These are phyloP conservation scores for Trichogramma evanescens DNA, from an alignment of 2,888 invertebrate species.

Conservation along the genomic window DNA sequence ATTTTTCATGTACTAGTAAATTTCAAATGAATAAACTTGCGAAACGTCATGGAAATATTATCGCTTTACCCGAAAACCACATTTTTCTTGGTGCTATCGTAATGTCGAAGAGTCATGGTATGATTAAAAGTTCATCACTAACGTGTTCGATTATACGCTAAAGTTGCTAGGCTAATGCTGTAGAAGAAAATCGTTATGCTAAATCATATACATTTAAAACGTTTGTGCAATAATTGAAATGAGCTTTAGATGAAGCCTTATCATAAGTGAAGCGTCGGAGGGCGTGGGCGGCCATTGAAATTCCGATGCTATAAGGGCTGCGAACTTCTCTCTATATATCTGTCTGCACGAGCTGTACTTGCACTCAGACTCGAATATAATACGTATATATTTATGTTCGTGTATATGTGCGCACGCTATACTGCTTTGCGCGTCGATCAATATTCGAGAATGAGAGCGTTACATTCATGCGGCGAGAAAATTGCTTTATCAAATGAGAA, in stretches of 20 bases:
- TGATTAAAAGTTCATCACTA: too few relatives aligned
- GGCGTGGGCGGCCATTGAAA: neutral
- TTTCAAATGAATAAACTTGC: too few relatives aligned
- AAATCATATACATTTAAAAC: too few relatives aligned
- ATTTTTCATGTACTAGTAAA: too few relatives aligned
- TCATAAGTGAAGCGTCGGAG: too few relatives aligned
- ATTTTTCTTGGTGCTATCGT: too few relatives aligned
- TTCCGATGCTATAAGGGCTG: neutral
- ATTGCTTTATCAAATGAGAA: slow-evolving; percentile 8
- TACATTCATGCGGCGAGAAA: slow-evolving; percentile 14
- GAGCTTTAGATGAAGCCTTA: neutral
- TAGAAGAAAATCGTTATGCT: too few relatives aligned
- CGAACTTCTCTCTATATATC: neutral
- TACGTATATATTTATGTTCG: neutral
- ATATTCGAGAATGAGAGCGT: slow-evolving; percentile 21
- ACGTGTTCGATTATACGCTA: too few relatives aligned
- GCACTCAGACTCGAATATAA: neutral
- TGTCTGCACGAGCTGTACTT: neutral
- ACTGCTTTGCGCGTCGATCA: slow-evolving; percentile 7
- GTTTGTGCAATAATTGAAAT: slow-evolving; percentile 14
- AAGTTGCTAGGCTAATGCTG: too few relatives aligned
- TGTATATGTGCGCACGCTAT: neutral
- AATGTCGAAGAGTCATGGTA: too few relatives aligned
- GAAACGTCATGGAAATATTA: too few relatives aligned
- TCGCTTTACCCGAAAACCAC: too few relatives aligned